Evolutionary conservation across 2,113 vertebrate genomes (phyloP), one percentile per base, ranked within the genome.

Genomic region (Sisor rabdophorus): DNA sequence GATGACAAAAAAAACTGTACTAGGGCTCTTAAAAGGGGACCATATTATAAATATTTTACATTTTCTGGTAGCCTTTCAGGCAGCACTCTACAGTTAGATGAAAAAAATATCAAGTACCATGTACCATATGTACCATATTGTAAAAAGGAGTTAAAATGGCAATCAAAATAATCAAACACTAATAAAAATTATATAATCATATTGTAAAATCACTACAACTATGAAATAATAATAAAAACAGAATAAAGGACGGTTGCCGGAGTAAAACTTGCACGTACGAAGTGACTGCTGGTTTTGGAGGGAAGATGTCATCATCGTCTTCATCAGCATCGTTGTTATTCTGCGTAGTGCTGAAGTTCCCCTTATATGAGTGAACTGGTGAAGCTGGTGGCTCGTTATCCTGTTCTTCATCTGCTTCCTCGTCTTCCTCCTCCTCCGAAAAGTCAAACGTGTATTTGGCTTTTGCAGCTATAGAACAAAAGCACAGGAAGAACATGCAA

Each of bases 391-490:
- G 89, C 72, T 94, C 93, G 1, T 95, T 83, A 8, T 95, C 94
- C 19, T 86, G 88, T 0, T 94, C 87, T 7, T 89, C 91, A 1
- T 94, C 94, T 1, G 90, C 93, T 11, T 89, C 94, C 4, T 88
- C 95, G 30, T 93, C 96, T 0, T 91, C 94, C 64, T 94, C 94
- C 77, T 98, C 96, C 26, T 97, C 96, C 0, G 96, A 98, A 92
- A 98, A 98, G 85, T 99, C 97, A 78, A 98, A 98, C 0, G 95
- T 98, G 76, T 99, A 99, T 85, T 99, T 99, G 52, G 96, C 95
- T 84, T 96, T 96, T 85, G 94, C 94, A 52, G 96, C 96, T 98
- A 83, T 52, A 50, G 81, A 60, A 82, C 0, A 50, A 63, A 53
- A 75, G n/a, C 22, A n/a, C 28, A 36, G 9, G 7, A n/a, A n/a